Percentiles rank a stretch among this genome's conserved stretches.
Conservation (phyloP, 2,113 vertebrate species). For the Salvelinus alpinus region DNA sequence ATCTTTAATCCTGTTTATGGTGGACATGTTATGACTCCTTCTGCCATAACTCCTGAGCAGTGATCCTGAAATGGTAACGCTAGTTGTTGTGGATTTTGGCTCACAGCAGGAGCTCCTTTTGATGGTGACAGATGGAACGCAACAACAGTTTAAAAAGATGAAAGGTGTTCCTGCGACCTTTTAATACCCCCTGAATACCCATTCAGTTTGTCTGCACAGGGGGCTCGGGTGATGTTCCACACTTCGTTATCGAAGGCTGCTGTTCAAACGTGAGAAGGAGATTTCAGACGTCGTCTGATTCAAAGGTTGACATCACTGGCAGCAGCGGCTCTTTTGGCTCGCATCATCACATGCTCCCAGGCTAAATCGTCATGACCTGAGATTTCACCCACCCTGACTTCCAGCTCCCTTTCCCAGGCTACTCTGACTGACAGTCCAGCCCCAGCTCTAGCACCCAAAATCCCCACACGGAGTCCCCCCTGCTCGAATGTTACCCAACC, state of each 20-base stretch:
- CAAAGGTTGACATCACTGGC: slow-evolving; percentile 5
- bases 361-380: slow-evolving; percentile 24
- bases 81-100: slow-evolving; percentile 17
- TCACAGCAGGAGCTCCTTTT: slow-evolving; percentile 4
- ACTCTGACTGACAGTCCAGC: background rate
- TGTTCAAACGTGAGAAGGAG: slow-evolving; percentile 27
- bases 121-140: slow-evolving; percentile 28
- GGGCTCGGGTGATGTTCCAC: slow-evolving; percentile 18
- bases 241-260: slow-evolving; percentile 11
- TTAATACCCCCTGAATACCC: slow-evolving; percentile 7
- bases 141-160: slow-evolving; percentile 26
- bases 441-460: background rate
- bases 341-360: slow-evolving; percentile 31
- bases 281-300: background rate
- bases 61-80: slow-evolving; percentile 34
- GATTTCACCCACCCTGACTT: background rate
- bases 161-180: slow-evolving; percentile 27
- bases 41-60: slow-evolving; percentile 27
- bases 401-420: slow-evolving; percentile 19
- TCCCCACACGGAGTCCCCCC: background rate
- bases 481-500: too few species aligned
- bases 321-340: background rate
- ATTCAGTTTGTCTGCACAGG: slow-evolving; percentile 15
- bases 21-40: slow-evolving; percentile 27
- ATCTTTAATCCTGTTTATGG: slow-evolving; percentile 28